Conservation (phyloP, 2,113 vertebrate genomes). For the Plotosus lineatus region DNA sequence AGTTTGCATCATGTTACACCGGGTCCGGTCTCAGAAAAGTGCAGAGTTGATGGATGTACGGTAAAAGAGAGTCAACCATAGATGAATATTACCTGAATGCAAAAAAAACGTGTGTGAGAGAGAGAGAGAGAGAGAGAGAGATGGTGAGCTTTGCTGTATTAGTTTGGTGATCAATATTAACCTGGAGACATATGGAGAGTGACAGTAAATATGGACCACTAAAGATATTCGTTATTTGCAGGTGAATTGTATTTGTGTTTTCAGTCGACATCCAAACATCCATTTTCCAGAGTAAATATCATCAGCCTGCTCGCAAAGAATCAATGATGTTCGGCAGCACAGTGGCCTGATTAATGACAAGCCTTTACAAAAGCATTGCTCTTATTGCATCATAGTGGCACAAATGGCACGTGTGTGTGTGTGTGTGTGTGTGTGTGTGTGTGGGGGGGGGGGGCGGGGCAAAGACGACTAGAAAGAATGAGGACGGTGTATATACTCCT, state of each 20-base stretch:
- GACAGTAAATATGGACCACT: conserved; percentile 41
- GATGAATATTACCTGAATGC: conserved; percentile 49
- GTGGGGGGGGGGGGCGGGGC: conserved; percentile 1
- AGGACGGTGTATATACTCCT: conserved; percentile 21
- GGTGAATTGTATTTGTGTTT: conserved; percentile 48
- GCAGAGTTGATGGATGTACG: conserved; percentile 9
- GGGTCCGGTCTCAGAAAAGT: conserved; percentile 59
- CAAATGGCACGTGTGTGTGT: conserved; percentile 27
- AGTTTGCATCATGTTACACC: conserved; percentile 67
- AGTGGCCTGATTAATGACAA: conserved; percentile 48
- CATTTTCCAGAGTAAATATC: conserved; percentile 50
- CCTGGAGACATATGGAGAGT: conserved; percentile 44
- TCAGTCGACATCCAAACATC: conserved; percentile 28
- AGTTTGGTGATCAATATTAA: conserved; percentile 48
- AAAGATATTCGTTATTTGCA: conserved; percentile 52
- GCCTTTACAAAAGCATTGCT: conserved; percentile 35
- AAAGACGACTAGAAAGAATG: conserved; percentile 41
- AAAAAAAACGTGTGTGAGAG: neutral
- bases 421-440: conserved; percentile 38
- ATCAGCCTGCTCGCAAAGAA: conserved; percentile 44
- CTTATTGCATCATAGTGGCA: conserved; percentile 46
- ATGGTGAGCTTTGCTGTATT: conserved; percentile 21
- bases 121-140: conserved; percentile 21
- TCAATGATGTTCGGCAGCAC: conserved; percentile 42
- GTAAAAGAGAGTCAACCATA: conserved; percentile 24